These are phyloP conservation scores for Dione juno DNA, from an alignment of 2,888 invertebrate genomes.

Conservation along the genomic window DNA sequence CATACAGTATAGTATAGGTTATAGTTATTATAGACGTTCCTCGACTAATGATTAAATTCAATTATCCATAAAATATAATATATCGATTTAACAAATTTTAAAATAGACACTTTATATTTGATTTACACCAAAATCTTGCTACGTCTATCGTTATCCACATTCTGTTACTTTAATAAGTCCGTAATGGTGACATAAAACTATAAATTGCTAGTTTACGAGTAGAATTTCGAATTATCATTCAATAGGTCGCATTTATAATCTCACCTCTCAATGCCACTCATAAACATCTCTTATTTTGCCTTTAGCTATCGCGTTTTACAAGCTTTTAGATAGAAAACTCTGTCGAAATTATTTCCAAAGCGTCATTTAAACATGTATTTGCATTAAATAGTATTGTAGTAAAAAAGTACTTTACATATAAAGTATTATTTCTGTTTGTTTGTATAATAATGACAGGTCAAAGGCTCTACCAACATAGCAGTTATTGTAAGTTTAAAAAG, in stretches of 20 bases:
- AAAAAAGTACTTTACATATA: constrained; percentile 11
- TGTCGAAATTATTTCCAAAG: constrained; percentile 23
- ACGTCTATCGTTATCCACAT: constrained; percentile 21
- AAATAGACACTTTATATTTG: background rate
- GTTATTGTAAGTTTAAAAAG: too few relatives aligned
- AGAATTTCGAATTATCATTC: constrained; percentile 40
- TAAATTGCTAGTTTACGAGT: constrained; percentile 35
- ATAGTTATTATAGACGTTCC: background rate
- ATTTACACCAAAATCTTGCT: background rate
- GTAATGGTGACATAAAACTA: constrained; percentile 33
- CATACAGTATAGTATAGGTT: too few relatives aligned
- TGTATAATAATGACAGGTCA: background rate
- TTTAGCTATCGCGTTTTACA: constrained; percentile 57
- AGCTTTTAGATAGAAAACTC: constrained; percentile 46
- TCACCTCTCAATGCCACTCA: constrained; percentile 40
- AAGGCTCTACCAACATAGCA: too few relatives aligned
- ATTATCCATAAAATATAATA: background rate
- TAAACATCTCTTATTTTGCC: constrained; percentile 56
- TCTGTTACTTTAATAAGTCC: constrained; percentile 26
- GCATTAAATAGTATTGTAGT: constrained; percentile 32
- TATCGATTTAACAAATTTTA: background rate
- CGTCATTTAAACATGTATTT: constrained; percentile 32
- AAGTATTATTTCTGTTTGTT: background rate
- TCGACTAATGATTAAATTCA: background rate
- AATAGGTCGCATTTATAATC: constrained; percentile 31